Percentiles rank a stretch among this genome's conserved stretches.
Conservation (phyloP, 2,797 vertebrate species). For the Acanthis flammea region DNA sequence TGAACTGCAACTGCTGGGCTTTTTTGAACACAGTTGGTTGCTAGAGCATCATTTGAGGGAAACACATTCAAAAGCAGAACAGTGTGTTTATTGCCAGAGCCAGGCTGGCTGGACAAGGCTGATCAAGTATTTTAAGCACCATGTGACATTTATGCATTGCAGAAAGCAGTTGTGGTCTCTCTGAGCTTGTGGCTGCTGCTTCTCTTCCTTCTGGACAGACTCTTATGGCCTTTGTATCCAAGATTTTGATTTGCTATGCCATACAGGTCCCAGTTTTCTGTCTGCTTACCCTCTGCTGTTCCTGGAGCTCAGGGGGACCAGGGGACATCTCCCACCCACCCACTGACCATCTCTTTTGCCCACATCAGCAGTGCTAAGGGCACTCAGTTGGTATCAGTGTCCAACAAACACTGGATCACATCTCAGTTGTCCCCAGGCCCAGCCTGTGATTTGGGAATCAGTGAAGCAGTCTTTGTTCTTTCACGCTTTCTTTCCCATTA, state of each 20-base stretch:
- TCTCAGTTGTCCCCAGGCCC: accelerated
- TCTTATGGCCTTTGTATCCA: background rate
- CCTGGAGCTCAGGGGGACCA: background rate
- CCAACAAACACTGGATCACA: background rate
- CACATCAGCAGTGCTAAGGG: background rate
- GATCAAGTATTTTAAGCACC: background rate
- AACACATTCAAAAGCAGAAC: background rate
- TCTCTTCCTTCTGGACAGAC: background rate
- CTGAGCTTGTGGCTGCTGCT: background rate
- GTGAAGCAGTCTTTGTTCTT: background rate
- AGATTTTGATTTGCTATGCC: background rate
- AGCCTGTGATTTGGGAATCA: background rate
- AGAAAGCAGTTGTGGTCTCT: background rate
- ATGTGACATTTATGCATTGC: background rate
- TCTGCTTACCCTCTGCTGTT: background rate
- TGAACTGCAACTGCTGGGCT: background rate
- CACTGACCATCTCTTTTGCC: background rate
- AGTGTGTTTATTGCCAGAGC: background rate
- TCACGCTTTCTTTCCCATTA: background rate
- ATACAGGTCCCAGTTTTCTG: background rate
- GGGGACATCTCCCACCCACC: background rate
- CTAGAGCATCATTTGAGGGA: background rate
- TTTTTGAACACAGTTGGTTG: background rate
- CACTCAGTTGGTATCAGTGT: background rate
- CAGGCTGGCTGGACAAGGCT: background rate